phyloP scores from a whole-genome alignment of 2,797 vertebrate genomes.

The Hoplostethus mediterraneus region DNA sequence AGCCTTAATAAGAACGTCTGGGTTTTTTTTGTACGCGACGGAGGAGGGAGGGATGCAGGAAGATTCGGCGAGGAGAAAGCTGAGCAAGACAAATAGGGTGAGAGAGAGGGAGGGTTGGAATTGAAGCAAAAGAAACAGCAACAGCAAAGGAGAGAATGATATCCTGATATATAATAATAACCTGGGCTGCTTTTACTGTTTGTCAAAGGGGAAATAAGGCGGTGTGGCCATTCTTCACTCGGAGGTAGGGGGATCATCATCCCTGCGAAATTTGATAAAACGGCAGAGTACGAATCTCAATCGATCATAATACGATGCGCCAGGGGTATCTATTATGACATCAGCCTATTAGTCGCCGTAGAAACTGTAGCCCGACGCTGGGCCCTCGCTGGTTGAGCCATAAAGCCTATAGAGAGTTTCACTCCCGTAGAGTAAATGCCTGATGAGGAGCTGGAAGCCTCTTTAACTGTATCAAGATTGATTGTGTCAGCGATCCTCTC shows the following conservation, averaged over 20 bases:
- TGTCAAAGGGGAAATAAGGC: slow-evolving; percentile 38
- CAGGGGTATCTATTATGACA: slow-evolving; percentile 10
- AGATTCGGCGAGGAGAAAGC: background rate
- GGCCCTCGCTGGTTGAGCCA: slow-evolving; percentile 8
- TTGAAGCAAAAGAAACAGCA: slow-evolving; percentile 1
- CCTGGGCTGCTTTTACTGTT: slow-evolving; percentile 43
- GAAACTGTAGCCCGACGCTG: slow-evolving; percentile 38
- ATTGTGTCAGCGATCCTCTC: slow-evolving; percentile 66
- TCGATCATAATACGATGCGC: slow-evolving; percentile 66
- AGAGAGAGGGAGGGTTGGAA: background rate
- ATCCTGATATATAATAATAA: slow-evolving; percentile 29
- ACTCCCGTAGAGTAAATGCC: slow-evolving; percentile 46
- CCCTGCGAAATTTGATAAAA: slow-evolving; percentile 67
- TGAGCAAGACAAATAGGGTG: background rate
- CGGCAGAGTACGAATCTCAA: slow-evolving; percentile 62
- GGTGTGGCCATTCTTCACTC: slow-evolving; percentile 25
- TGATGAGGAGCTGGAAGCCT: slow-evolving; percentile 62
- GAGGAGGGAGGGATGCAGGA: slow-evolving; percentile 4
- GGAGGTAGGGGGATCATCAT: slow-evolving; percentile 48
- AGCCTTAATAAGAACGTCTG: slow-evolving; percentile 71
- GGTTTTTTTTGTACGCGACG: slow-evolving; percentile 22
- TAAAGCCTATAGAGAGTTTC: slow-evolving; percentile 38
- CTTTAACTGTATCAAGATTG: slow-evolving; percentile 71
- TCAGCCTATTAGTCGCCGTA: slow-evolving; percentile 53
- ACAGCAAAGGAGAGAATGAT: slow-evolving; percentile 3